Evolutionary conservation across 2,113 vertebrate genomes (phyloP), one percentile per base, ranked within the genome.

Genomic region (Todiramphus chloris): DNA sequence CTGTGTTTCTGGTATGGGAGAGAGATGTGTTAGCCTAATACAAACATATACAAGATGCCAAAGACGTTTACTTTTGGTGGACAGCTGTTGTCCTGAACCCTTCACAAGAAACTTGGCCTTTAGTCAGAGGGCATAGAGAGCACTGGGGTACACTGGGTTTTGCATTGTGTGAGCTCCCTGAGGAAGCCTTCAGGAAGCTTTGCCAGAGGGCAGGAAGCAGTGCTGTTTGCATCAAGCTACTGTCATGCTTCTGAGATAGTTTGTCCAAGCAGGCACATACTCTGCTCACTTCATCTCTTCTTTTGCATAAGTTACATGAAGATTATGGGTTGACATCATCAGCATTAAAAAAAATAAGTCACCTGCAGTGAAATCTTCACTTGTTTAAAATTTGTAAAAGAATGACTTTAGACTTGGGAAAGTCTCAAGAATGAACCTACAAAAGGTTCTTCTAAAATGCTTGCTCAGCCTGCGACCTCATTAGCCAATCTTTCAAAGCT

Each of bases 401-500:
- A 39, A 27, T 43, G 44, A 12, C 50, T 78, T 95, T 86, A 77
- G 94, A 48, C 50, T 62, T 79, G 56, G 25, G 46, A 11, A 87
- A 63, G 87, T 16, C 92, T 81, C 20, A n/a, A 59, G 31, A 68
- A 62, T 60, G 80, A 58, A 84, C 86, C 87, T 64, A 51, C 68
- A 68, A 93, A 88, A 83, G 44, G 46, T 90, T 90, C 24, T n/a
- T 79, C 41, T 75, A 11, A 80, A 94, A 44, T 41, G n/a, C 58
- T 56, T 80, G 28, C 41, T 94, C 81, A 93, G 84, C 73, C 84
- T 56, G 41, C 12, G 19, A 62, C 83, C 91, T 97, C 86, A 41
- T 97, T 97, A 95, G 48, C 82, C 33, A 62, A 70, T 33, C 70
- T 93, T 90, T 41, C 81, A 2, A 1, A 84, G n/a, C 91, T 74